A percentile compares a stretch with the other conserved stretches of the same genome.
phyloP scores from a whole-genome alignment of 2,797 vertebrate species.

The Onychomys torridus region DNA sequence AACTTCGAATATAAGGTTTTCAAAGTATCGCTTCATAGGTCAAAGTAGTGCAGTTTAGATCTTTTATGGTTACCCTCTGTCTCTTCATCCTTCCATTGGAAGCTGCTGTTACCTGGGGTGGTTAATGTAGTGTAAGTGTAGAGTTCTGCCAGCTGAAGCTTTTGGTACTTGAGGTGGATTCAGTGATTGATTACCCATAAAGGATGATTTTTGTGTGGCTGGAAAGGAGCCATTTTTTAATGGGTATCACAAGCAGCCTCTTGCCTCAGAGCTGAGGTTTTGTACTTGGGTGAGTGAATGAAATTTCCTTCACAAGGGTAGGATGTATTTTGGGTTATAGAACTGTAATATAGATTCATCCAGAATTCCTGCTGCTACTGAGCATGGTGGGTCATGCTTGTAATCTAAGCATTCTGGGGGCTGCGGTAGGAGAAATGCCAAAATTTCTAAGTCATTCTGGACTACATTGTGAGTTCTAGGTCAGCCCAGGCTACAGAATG shows the following conservation, averaged over 20 bases:
- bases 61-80: neutral
- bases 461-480: neutral
- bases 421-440: neutral
- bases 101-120: neutral
- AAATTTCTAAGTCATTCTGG: neutral
- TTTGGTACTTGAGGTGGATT: neutral
- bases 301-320: neutral
- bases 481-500: neutral
- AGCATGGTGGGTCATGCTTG: neutral
- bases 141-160: neutral
- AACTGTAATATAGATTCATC: neutral
- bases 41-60: neutral
- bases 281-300: neutral
- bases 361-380: neutral
- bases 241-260: neutral
- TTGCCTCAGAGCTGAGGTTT: neutral
- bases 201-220: neutral
- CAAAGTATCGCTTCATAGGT: neutral
- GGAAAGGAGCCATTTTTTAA: neutral
- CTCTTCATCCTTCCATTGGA: neutral
- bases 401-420: neutral
- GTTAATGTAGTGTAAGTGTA: neutral
- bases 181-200: neutral
- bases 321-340: neutral
- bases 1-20: neutral